Evolutionary conservation across 2,797 vertebrate genomes (phyloP).

Genomic region (Remorina albescens): DNA sequence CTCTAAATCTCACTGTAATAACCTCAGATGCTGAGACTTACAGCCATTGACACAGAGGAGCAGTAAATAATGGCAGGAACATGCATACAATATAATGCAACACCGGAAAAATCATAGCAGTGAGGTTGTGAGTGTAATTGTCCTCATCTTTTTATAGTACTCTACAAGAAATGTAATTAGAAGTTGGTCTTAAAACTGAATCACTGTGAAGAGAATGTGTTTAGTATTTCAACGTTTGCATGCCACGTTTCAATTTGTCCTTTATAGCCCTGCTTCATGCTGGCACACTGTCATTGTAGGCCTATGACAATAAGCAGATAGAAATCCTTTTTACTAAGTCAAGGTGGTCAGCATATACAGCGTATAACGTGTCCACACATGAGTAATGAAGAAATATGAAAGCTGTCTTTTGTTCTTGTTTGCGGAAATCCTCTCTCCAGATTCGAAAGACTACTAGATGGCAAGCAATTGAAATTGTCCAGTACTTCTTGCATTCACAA

Average conservation of each 20-base stretch:
- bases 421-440: conserved; percentile 3
- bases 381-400: not conserved
- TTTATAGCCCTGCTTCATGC: not conserved
- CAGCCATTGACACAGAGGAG: conserved; percentile 17
- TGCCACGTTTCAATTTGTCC: not conserved
- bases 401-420: not conserved
- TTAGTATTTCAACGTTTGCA: not conserved
- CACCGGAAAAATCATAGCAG: not conserved
- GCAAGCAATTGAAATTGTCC: conserved; percentile 23
- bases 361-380: not conserved
- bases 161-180: too few relatives aligned
- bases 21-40: conserved; percentile 32
- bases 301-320: conserved; percentile 3
- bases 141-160: not conserved
- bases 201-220: conserved; percentile 1
- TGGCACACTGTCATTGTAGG: conserved; percentile 17
- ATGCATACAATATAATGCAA: conserved; percentile 14
- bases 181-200: conserved; percentile 1
- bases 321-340: not conserved
- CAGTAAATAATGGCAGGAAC: conserved; percentile 16
- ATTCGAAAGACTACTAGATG: conserved; percentile 10
- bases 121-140: not conserved
- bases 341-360: conserved; percentile 4
- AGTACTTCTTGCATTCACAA: conserved; percentile 12
- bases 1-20: conserved; percentile 59